A percentile compares a stretch with the other conserved stretches of the same genome.
Evolutionary conservation across 1,140 invertebrate genomes (phyloP).

Genomic region (Neodiprion pinetum): DNA sequence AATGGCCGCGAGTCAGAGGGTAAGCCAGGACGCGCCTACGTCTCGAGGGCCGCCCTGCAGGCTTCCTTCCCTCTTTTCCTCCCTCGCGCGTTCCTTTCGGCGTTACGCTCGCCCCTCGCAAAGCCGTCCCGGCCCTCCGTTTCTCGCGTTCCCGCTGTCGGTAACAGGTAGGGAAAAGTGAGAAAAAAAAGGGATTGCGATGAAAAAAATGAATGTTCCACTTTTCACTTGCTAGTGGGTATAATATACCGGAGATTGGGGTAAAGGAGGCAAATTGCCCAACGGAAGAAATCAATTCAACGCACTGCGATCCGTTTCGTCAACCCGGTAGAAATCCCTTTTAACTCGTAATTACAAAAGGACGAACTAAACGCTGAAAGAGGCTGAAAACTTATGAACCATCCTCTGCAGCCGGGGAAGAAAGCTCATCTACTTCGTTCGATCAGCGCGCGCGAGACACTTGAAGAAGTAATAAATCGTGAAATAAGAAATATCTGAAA

Average conservation of each 20-base stretch:
- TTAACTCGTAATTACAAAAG: not conserved
- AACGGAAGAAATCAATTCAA: not conserved
- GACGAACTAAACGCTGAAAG: not conserved
- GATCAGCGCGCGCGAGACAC: not conserved
- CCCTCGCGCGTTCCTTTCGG: not conserved
- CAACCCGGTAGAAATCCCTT: not conserved
- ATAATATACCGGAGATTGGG: not conserved
- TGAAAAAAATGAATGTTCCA: constrained; percentile 36
- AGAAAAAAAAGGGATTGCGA: not conserved
- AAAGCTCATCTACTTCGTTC: no score
- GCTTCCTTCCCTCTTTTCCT: not conserved
- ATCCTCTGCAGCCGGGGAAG: not conserved
- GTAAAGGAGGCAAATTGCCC: not conserved
- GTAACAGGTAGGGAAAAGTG: not conserved
- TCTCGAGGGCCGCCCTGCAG: not conserved
- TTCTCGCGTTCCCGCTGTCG: no score
- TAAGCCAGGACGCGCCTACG: constrained; percentile 36
- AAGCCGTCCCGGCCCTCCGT: no score
- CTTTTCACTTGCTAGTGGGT: constrained; percentile 48
- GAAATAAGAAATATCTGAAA: not conserved
- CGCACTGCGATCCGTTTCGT: not conserved
- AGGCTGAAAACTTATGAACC: not conserved
- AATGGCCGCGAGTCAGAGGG: constrained; percentile 48
- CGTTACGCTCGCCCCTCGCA: not conserved
- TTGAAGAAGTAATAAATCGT: not conserved